Evolutionary conservation across 37 sponge, comb jelly and placozoan species (phyloP).

Genomic region (Petrosia ficiformis): DNA sequence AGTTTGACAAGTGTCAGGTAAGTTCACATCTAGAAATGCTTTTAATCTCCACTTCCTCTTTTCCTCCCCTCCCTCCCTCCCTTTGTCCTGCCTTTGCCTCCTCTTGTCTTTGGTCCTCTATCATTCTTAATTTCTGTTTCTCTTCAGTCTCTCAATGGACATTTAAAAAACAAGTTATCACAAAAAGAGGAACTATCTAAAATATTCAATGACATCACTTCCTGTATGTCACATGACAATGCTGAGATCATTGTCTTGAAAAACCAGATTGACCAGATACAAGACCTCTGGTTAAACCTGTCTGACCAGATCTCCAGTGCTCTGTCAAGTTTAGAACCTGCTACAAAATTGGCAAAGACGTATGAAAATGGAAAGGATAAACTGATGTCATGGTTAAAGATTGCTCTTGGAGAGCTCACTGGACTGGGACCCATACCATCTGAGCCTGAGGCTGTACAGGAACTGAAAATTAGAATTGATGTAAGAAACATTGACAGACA

Average conservation of each 20-base stretch:
- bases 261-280: constrained; percentile 26
- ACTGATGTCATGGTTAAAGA: constrained; percentile 44
- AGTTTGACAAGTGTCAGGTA: constrained; percentile 51
- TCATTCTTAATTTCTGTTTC: neutral
- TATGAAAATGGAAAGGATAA: constrained; percentile 33
- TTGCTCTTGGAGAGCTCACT: constrained; percentile 6
- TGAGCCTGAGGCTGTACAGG: constrained; percentile 49
- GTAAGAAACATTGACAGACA: constrained; percentile 29
- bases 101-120: no score
- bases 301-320: constrained; percentile 10
- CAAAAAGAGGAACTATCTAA: constrained; percentile 27
- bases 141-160: constrained; percentile 33
- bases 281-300: constrained; percentile 29
- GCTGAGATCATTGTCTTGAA: constrained; percentile 15
- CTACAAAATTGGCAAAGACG: constrained; percentile 20
- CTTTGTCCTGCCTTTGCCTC: no score
- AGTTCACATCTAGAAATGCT: neutral
- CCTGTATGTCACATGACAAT: constrained; percentile 20
- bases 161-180: neutral
- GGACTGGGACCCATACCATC: constrained; percentile 34
- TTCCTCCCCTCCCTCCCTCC: no score
- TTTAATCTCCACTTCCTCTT: no score
- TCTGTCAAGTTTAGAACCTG: constrained; percentile 27
- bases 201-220: constrained; percentile 20
- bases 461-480: constrained; percentile 43